Conservation (phyloP, 2,113 vertebrate genomes). For the Jacana jacana region DNA sequence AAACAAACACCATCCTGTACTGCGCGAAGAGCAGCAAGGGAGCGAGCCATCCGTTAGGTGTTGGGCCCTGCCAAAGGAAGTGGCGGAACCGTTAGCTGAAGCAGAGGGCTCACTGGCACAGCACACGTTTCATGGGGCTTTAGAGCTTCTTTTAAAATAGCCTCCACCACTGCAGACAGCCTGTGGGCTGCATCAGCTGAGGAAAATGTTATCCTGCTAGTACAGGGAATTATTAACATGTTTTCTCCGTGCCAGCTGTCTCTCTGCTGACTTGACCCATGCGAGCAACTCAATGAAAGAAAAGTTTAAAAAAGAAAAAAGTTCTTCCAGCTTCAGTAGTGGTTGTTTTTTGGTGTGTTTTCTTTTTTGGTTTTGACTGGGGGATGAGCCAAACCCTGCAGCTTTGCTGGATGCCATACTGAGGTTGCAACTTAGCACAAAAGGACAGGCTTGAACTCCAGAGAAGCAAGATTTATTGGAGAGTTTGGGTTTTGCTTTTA, state of each 20-base stretch:
- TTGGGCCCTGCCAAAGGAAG: neutral
- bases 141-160: conserved; percentile 13
- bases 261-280: neutral
- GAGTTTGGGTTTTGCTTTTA: conserved; percentile 15
- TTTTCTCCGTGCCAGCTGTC: neutral
- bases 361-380: neutral
- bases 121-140: neutral
- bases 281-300: neutral
- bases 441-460: neutral
- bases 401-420: neutral
- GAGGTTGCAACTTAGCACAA: neutral
- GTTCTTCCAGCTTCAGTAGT: neutral
- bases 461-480: neutral
- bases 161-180: conserved; percentile 3
- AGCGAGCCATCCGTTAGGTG: neutral
- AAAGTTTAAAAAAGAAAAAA: neutral
- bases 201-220: neutral
- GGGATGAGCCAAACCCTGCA: neutral
- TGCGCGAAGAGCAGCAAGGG: neutral
- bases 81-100: conserved; percentile 18
- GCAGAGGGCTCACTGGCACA: conserved; percentile 42
- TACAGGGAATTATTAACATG: neutral
- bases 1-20: neutral
- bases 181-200: conserved; percentile 1
- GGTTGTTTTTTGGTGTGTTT: neutral